Base-by-base conservation (phyloP, 2,797 vertebrate genomes). In the Sebastes minor region DNA sequence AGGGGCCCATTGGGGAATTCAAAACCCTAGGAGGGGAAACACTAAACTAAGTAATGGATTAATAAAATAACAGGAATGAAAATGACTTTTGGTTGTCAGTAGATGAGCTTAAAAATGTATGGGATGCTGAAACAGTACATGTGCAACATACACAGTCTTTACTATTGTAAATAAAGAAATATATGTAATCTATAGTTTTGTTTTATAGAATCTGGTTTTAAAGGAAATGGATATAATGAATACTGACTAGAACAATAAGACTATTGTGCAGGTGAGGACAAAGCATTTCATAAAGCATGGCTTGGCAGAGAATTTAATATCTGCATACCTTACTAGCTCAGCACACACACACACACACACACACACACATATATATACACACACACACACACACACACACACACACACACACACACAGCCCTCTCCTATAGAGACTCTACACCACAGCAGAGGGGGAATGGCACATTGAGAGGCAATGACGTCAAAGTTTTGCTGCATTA, bases 401-500 rank as follows among this genome's bases (percentile, higher is more conserved):
- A 25, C 3, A 27, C 38, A 42, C 35, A 79, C 35, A 65, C 42
- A 74, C 1, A 30, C 6, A 28, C 62, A 28, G 33, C 33, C 65
- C 62, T 75, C 57, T 74, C 71, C 67, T 78, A 62, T 11, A 70
- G 33, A 82, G 66, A 68, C 61, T 38, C 65, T 53, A 80, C 65
- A 80, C 65, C 53, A 80, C 85, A 81, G 81, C 78, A 75, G 72
- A 87, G 59, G 57, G 56, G 72, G 76, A 91, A 83, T 74, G 74
- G 86, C 78, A 88, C 94, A 90, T 88, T 83, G 86, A 91, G 75
- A 90, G 60, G 75, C 82, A 81, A 83, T 95, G 94, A 96, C 85
- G 93, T 95, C 91, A 95, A 84, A 42, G 53, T 65, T 91, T 91
- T 94, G 91, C 88, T 93, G 94, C 92, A 94, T 92, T 89, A 92